A percentile compares a stretch with the other conserved stretches of the same genome.
Evolutionary conservation across 1,140 invertebrate genomes (phyloP).

Genomic region (Drosophila bocqueti): DNA sequence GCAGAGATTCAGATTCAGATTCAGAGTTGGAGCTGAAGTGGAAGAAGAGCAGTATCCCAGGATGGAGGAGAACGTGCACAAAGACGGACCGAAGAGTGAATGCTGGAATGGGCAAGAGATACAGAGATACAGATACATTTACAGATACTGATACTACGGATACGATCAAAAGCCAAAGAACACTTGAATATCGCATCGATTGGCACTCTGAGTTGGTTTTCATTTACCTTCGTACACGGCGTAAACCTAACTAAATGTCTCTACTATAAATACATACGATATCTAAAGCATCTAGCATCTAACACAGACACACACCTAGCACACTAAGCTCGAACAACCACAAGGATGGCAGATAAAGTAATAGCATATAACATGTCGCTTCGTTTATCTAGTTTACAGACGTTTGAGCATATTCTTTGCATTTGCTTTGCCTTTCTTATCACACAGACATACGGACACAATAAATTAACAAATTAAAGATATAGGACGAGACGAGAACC

Average conservation of each 20-base stretch:
- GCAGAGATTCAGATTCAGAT: background rate
- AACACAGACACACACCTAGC: conserved; percentile 20
- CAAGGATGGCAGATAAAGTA: conserved; percentile 10
- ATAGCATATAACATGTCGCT: conserved; percentile 17
- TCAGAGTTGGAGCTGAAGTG: background rate
- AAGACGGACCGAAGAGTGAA: conserved; percentile 6
- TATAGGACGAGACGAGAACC: conserved; percentile 18
- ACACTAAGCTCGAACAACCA: conserved; percentile 34
- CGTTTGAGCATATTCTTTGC: conserved; percentile 19
- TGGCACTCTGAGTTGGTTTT: conserved; percentile 56
- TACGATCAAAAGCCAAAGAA: conserved; percentile 60
- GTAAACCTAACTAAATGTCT: conserved; percentile 64
- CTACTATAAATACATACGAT: conserved; percentile 48
- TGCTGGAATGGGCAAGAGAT: background rate
- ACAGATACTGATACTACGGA: background rate
- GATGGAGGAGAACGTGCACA: conserved; percentile 18
- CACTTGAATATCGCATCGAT: conserved; percentile 45
- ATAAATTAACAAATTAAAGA: conserved; percentile 15
- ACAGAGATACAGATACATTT: conserved; percentile 4
- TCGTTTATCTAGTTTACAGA: conserved; percentile 31
- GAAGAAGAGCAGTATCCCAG: background rate
- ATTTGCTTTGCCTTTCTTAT: conserved; percentile 45
- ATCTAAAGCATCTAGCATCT: conserved; percentile 43
- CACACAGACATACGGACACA: background rate
- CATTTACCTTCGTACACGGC: conserved; percentile 47